phyloP scores from a whole-genome alignment of 1,140 invertebrate genomes.

The Olivierus martensii region DNA sequence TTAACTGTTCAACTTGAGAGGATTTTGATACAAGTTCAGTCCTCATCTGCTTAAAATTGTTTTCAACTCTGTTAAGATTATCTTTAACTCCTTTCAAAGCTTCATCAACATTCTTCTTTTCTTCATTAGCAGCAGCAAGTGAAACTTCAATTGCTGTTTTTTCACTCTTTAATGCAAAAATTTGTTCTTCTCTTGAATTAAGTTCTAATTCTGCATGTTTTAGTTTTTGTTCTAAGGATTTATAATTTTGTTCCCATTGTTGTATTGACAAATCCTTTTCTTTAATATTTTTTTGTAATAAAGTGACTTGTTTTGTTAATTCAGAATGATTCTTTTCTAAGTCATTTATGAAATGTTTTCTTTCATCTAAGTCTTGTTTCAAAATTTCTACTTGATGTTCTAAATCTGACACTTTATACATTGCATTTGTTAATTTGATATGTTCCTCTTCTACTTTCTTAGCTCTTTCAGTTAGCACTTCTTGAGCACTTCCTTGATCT shows the following conservation, averaged over 20 bases:
- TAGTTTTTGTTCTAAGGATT: conserved; percentile 28
- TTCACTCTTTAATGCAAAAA: conserved; percentile 30
- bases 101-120: conserved; percentile 32
- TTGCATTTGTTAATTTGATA: conserved; percentile 21
- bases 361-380: conserved; percentile 27
- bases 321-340: conserved; percentile 32
- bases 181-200: conserved; percentile 25
- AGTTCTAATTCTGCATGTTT: conserved; percentile 26
- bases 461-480: conserved; percentile 26
- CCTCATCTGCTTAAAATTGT: conserved; percentile 34
- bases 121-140: conserved; percentile 29
- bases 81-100: conserved; percentile 28
- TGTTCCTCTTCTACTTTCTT: conserved; percentile 32
- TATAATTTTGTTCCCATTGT: conserved; percentile 26
- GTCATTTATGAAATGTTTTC: conserved; percentile 24
- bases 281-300: conserved; percentile 28
- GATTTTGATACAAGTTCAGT: conserved; percentile 28
- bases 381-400: conserved; percentile 29
- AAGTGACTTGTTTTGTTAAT: conserved; percentile 27
- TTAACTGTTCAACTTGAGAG: conserved; percentile 17
- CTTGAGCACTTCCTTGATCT: conserved; percentile 29
- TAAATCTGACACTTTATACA: conserved; percentile 27
- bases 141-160: conserved; percentile 27
- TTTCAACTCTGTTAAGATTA: conserved; percentile 32
- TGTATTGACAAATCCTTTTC: conserved; percentile 32